Conservation (phyloP, 2,797 vertebrate species). For the Microhierax caerulescens region DNA sequence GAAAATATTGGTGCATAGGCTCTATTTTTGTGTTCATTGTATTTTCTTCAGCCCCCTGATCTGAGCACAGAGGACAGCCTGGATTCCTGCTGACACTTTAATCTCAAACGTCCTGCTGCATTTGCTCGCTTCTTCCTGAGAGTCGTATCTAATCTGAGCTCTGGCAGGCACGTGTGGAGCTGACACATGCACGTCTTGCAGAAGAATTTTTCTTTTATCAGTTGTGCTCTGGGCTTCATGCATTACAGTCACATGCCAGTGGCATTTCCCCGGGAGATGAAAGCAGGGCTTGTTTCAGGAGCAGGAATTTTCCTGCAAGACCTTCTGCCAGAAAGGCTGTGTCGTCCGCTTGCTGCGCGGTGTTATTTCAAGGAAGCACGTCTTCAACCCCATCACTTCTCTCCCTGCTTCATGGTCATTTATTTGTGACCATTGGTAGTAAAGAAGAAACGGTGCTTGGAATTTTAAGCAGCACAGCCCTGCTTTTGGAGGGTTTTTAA, state of each 20-base stretch:
- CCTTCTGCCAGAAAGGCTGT: neutral
- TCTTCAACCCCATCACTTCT: fast-evolving
- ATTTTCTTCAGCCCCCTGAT: neutral
- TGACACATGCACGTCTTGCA: neutral
- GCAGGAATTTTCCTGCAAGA: constrained; percentile 6
- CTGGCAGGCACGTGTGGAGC: neutral
- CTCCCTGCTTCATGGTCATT: neutral
- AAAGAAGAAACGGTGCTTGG: neutral
- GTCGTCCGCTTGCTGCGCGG: neutral
- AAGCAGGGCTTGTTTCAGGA: neutral
- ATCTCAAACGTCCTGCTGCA: neutral
- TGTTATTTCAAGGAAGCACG: neutral
- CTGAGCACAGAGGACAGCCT: neutral
- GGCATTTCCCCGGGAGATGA: neutral
- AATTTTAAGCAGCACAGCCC: neutral
- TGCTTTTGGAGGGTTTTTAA: neutral
- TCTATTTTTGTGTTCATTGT: neutral
- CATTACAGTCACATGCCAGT: neutral
- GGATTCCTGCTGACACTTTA: neutral
- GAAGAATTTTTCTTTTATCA: neutral
- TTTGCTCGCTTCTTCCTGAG: neutral
- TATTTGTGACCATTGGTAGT: neutral
- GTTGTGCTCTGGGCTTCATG: neutral
- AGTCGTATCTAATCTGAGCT: neutral
- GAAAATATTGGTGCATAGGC: fast-evolving